Base-by-base conservation (phyloP, 2,797 vertebrate species). In the Rhabdomys pumilio region DNA sequence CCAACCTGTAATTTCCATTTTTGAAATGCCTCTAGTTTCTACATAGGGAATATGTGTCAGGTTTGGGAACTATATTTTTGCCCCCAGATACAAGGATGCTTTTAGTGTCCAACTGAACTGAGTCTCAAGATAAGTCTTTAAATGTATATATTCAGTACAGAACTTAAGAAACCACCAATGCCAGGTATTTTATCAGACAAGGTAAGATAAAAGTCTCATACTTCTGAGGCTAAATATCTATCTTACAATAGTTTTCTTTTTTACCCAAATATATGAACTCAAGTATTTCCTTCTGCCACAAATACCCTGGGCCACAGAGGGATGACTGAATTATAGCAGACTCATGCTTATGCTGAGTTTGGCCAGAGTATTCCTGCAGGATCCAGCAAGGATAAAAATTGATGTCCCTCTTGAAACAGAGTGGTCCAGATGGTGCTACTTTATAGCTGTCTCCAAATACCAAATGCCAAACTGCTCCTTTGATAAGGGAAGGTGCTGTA, bases 361-460 rank as follows among this genome's bases (percentile, higher is more conserved):
- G 96, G 94, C 44, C 79, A 41, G 31, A 59, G 24, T 97, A 97
- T 98, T 98, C 93, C 97, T 98, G 55, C 75, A 97, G 92, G 96
- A 98, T 97, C 82, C 80, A 97, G 96, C 57, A 82, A 97, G 96
- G 92, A 98, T 97, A 98, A 98, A 98, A 98, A 98, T 96, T 98
- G 97, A 97, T 98, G 96, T 97, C 95, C 86, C 90, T 98, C 97
- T 98, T 98, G 98, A 98, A 98, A 96, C 76, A 97, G 96, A 98
- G 97, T 98, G 92, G 93, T 97, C 84, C 97, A 98, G 98, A 98
- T 98, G 97, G 98, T 96, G 95, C 94, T 87, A 0, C 97, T 95
- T 98, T 98, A 98, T 57, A 98, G 93, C 95, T 98, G 50, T 96
- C 97, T 98, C 97, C 95, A 98, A 98, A 98, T 75, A 97, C 94